Base-by-base conservation (phyloP, 2,797 vertebrate species). In the Macropus fuliginosus region DNA sequence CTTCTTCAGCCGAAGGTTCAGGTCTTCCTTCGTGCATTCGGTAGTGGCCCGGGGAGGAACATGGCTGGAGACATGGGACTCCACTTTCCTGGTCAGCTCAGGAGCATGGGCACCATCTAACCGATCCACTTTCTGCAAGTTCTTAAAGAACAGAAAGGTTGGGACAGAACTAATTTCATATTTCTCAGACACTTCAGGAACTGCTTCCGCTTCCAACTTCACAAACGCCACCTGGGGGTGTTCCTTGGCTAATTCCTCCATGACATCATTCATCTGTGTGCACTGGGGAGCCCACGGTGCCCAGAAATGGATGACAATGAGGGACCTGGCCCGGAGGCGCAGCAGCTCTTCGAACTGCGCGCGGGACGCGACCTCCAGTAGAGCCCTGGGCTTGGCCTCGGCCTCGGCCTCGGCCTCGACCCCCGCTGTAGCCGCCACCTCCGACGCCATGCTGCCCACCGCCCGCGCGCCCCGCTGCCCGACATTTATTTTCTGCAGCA, bases 171-270 rank as follows among this genome's bases (percentile, higher is more conserved):
- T 98, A 98, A 99, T 99, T 95, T 98, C 99, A 0, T 99, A 99
- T 98, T 99, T 99, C 98, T 99, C 99, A 92, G 99, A 99, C 55
- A 99, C 99, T 98, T 99, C 99, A 34, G 99, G 99, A 96, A 99
- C 98, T 40, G 99, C 99, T 98, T 99, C 99, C 40, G 99, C 99
- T 99, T 99, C 99, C 98, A 99, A 98, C 99, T 99, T 96, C 52
- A 52, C 52, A 52, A 52, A 52, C 4, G 4, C 52, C 52, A 52
- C 4, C 52, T 52, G 52, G 3, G 52, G 52, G 52, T 52, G 52
- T 52, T 52, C 52, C 52, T 52, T 52, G 52, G 52, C 52, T 52
- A 52, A 52, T 52, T 52, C 5, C 4, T 52, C 52, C 52, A 52
- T 52, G 52, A 52, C 52, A 52, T 52, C 52, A 52, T 52, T 52